Evolutionary conservation across 2,113 vertebrate species (phyloP).

Genomic region (Verasper variegatus): DNA sequence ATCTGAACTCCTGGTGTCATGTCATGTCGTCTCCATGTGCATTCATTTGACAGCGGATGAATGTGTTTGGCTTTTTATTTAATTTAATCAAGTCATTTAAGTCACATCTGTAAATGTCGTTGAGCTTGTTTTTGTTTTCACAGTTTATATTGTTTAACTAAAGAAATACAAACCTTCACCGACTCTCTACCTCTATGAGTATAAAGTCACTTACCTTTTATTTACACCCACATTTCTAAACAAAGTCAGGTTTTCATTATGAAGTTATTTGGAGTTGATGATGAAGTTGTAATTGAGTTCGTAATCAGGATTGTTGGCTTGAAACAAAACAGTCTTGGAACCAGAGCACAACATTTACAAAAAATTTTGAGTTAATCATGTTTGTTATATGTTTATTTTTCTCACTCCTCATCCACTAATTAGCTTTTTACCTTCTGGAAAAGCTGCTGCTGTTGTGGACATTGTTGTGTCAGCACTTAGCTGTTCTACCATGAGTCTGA

Average conservation of each 20-base stretch:
- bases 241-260: background rate
- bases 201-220: background rate
- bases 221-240: too few species aligned
- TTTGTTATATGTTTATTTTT: background rate
- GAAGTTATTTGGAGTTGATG: background rate
- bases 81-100: background rate
- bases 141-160: background rate
- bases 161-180: background rate
- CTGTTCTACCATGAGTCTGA: background rate
- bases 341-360: background rate
- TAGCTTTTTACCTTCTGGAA: background rate
- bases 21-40: slow-evolving; percentile 30
- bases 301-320: background rate
- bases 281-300: background rate
- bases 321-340: background rate
- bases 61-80: slow-evolving; percentile 21
- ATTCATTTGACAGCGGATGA: slow-evolving; percentile 50
- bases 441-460: background rate
- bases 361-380: background rate
- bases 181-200: background rate
- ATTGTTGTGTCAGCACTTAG: background rate
- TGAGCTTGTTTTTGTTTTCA: slow-evolving; percentile 16
- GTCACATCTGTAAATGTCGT: background rate
- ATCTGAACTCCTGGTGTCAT: slow-evolving; percentile 34
- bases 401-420: background rate